A percentile compares a stretch with the other conserved stretches of the same genome.
These are phyloP conservation scores for Syritta pipiens DNA, from an alignment of 2,888 invertebrate species.

Conservation along the genomic window DNA sequence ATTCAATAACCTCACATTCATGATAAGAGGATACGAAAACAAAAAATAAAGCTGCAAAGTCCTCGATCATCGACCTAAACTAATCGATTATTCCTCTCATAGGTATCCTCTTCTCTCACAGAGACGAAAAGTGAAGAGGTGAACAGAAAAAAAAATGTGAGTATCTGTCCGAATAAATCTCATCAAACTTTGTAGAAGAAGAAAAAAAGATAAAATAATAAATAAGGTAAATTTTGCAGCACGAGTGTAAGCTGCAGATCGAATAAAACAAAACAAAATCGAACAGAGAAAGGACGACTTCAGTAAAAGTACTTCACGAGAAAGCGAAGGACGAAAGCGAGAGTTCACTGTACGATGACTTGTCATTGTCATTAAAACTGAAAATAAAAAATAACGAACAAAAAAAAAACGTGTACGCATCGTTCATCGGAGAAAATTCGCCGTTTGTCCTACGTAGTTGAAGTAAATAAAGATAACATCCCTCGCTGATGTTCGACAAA, in stretches of 20 bases:
- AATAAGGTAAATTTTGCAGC: constrained; percentile 39
- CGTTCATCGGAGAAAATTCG: constrained; percentile 24
- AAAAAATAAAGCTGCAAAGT: not conserved
- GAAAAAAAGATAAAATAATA: constrained; percentile 39
- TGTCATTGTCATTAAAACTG: constrained; percentile 58
- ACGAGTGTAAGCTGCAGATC: constrained; percentile 37
- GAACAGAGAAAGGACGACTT: constrained; percentile 22
- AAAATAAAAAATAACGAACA: constrained; percentile 18
- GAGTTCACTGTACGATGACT: constrained; percentile 54
- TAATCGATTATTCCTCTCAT: constrained; percentile 52
- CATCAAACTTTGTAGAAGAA: constrained; percentile 55
- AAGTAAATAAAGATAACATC: constrained; percentile 22
- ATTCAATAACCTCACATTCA: constrained; percentile 21
- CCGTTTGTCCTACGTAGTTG: constrained; percentile 3
- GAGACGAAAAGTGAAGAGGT: constrained; percentile 1
- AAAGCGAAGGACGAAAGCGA: constrained; percentile 14
- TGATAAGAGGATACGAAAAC: constrained; percentile 6
- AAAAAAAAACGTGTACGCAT: constrained; percentile 30
- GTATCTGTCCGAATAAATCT: constrained; percentile 54
- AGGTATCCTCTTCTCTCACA: constrained; percentile 4
- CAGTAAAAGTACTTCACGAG: constrained; percentile 8
- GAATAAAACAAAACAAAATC: constrained; percentile 24
- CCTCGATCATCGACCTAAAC: constrained; percentile 47
- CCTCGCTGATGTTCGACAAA: too few species aligned
- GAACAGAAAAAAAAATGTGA: not conserved